phyloP scores from a whole-genome alignment of 2,797 vertebrate species.

The Decapterus maruadsi region DNA sequence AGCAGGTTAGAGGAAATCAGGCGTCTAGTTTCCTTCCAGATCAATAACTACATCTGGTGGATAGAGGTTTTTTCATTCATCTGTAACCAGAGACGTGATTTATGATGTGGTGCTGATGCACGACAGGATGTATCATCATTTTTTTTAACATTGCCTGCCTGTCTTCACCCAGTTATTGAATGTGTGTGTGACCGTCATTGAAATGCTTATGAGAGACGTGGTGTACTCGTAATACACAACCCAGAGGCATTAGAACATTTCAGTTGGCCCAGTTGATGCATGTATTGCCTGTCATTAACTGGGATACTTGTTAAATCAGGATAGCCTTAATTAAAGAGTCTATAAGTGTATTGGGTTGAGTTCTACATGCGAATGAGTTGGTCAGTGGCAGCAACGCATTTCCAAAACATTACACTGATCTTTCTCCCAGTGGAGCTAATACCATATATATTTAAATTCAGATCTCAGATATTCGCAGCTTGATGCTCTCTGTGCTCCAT shows the following conservation, averaged over 20 bases:
- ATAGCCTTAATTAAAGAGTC: constrained; percentile 54
- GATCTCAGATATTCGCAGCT: constrained; percentile 35
- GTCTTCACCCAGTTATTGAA: background rate
- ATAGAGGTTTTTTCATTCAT: constrained; percentile 54
- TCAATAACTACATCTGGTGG: constrained; percentile 73
- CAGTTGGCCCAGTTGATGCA: constrained; percentile 15
- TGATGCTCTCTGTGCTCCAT: constrained; percentile 43
- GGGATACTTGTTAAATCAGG: constrained; percentile 30
- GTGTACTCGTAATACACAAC: constrained; percentile 22
- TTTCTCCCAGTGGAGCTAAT: constrained; percentile 21
- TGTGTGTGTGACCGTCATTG: constrained; percentile 11
- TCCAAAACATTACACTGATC: constrained; percentile 1
- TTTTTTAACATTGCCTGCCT: constrained; percentile 22
- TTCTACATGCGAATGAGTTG: constrained; percentile 15
- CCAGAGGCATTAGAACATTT: constrained; percentile 19
- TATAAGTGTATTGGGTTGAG: constrained; percentile 26
- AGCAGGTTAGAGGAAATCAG: constrained; percentile 58
- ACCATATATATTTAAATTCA: constrained; percentile 50
- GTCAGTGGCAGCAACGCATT: constrained; percentile 35
- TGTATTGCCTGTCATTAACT: constrained; percentile 22
- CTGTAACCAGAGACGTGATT: constrained; percentile 52
- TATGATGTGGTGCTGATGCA: constrained; percentile 26
- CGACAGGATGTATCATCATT: constrained; percentile 11
- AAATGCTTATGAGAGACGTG: constrained; percentile 12
- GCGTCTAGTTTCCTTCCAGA: constrained; percentile 60